Base-by-base conservation (phyloP, 2,888 invertebrate genomes). In the Parnassius glacialis region DNA sequence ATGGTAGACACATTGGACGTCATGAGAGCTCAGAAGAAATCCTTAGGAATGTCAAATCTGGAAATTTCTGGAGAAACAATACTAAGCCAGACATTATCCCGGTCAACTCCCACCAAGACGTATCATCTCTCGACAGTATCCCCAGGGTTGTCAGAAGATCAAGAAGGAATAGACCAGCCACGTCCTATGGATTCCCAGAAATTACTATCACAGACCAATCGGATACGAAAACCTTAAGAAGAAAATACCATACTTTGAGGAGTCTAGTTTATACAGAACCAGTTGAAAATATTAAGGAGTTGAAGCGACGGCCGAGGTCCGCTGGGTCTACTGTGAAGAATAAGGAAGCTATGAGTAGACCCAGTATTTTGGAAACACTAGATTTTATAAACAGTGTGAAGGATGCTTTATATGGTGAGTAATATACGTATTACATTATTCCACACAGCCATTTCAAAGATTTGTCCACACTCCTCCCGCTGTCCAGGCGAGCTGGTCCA, bases 351-450 rank as follows among this genome's bases (percentile, higher is more conserved):
- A 64, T 89, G 67, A 86, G 81, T 67, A 85, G 90, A 76, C 92
- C 92, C 0, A 89, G 80, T 59, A 76, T 92, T 16, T 65, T 91
- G 71, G 92, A 91, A 79, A 90, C 91, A 0, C 65, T 91, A 73
- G 91, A 91, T 57, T 90, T 90, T 67, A 91, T 91, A 44, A 91
- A 89, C 63, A 83, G 90, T 34, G 87, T 90, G 0, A 90, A 87
- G 62, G 80, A 87, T 70, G 87, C 88, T 41, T 70, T 90, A 11
- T 82, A 82, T 73, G 91, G 91, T 90, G 61, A 80, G 85, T 74
- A n/a, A 9, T 48, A 13, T 16, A 48, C 34, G 1, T 7, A 7
- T 34, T 34, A 34, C 20, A 20, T 20, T 2, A 20, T 20, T 20
- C 7, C 34, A 34, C 1, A 34, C 34, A 34, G 34, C 7, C 34